These are phyloP conservation scores for Palloptera scutellata DNA, from an alignment of 2,888 invertebrate species.

Conservation along the genomic window DNA sequence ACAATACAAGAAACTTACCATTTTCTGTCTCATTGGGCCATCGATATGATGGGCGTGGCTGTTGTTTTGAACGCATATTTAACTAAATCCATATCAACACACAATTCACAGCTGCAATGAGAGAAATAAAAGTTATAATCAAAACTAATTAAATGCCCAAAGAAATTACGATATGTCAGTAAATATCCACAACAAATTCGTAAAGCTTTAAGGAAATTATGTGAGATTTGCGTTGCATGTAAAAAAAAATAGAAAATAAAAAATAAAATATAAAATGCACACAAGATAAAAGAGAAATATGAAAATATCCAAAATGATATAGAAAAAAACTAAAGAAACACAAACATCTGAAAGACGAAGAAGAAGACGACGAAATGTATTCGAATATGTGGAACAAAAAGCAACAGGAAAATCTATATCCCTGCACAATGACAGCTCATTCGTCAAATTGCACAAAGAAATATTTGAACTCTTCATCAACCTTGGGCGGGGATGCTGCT, in stretches of 20 bases:
- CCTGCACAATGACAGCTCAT: conserved; percentile 42
- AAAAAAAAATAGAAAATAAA: too few relatives aligned
- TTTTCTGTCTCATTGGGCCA: conserved; percentile 71
- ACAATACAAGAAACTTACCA: conserved; percentile 62
- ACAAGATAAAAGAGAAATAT: too few relatives aligned
- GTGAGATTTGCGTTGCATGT: too few relatives aligned
- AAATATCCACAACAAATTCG: too few relatives aligned
- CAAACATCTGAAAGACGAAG: too few relatives aligned
- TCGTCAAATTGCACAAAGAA: conserved; percentile 58
- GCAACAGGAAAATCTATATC: conserved; percentile 29
- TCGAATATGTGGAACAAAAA: conserved; percentile 8
- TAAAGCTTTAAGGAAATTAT: too few relatives aligned
- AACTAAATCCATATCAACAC: conserved; percentile 37
- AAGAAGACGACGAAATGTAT: too few relatives aligned
- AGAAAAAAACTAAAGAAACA: too few relatives aligned
- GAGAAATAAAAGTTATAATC: not conserved
- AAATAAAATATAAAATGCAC: too few relatives aligned
- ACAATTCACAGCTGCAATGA: not conserved
- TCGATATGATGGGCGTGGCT: conserved; percentile 75
- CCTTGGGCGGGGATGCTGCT: conserved; percentile 37
- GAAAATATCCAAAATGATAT: too few relatives aligned
- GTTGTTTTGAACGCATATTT: conserved; percentile 76
- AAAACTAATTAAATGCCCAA: not conserved
- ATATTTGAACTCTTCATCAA: conserved; percentile 59
- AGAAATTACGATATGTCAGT: too few relatives aligned